A percentile compares a stretch with the other conserved stretches of the same genome.
Conservation (phyloP, 2,797 vertebrate genomes). For the Pantherophis vulpinus region DNA sequence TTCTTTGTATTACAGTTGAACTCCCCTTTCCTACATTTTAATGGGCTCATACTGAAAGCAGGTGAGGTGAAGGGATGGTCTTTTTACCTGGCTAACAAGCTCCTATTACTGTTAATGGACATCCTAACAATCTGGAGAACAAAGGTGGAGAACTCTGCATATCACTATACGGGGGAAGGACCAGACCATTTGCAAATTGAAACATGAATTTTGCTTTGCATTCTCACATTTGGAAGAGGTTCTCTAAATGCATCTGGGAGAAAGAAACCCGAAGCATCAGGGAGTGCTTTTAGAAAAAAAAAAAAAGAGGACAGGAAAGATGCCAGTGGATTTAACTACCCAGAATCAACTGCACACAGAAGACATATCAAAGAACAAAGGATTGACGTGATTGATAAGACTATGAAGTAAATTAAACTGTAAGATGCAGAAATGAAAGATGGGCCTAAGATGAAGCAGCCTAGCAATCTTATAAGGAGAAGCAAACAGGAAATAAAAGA, state of each 20-base stretch:
- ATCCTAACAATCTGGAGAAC: slow-evolving; percentile 60
- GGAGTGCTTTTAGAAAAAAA: slow-evolving; percentile 13
- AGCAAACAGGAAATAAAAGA: neutral
- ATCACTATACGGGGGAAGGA: slow-evolving; percentile 33
- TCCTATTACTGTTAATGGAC: slow-evolving; percentile 64
- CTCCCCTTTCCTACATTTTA: slow-evolving; percentile 61
- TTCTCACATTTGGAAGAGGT: slow-evolving; percentile 48
- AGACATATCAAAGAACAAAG: slow-evolving; percentile 27
- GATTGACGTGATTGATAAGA: slow-evolving; percentile 34
- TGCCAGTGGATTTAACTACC: slow-evolving; percentile 21
- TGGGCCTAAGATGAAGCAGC: slow-evolving; percentile 8
- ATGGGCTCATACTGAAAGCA: slow-evolving; percentile 59
- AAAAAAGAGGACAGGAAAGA: neutral
- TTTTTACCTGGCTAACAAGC: slow-evolving; percentile 61
- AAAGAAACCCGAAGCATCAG: slow-evolving; percentile 34
- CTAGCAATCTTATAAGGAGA: slow-evolving; percentile 37
- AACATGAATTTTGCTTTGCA: slow-evolving; percentile 51
- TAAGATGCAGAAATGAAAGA: slow-evolving; percentile 35
- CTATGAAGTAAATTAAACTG: slow-evolving; percentile 40
- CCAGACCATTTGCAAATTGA: slow-evolving; percentile 43
- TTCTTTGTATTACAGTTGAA: slow-evolving; percentile 58
- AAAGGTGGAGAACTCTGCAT: slow-evolving; percentile 52
- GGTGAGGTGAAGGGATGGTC: slow-evolving; percentile 56
- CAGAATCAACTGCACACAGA: slow-evolving; percentile 31
- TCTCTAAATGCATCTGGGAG: slow-evolving; percentile 22